Conservation (phyloP, 2,888 invertebrate species). For the Holacanthella duospinosa region DNA sequence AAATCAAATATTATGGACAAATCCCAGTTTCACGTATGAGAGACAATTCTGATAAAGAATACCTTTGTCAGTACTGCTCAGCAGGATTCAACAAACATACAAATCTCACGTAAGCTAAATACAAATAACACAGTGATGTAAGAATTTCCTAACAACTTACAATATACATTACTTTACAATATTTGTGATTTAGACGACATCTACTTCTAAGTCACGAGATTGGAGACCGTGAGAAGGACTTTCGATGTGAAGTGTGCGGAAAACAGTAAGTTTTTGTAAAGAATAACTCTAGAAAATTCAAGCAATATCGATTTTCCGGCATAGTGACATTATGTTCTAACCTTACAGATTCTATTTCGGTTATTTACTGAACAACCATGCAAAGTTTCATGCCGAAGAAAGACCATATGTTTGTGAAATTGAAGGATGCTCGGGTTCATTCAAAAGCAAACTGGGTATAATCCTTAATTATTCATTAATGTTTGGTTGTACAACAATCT, state of each 20-base stretch:
- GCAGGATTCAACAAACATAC: background rate
- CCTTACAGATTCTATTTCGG: background rate
- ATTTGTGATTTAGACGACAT: background rate
- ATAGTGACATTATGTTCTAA: background rate
- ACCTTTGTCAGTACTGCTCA: background rate
- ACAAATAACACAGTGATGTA: background rate
- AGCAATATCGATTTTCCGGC: too few relatives aligned
- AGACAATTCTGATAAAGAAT: background rate
- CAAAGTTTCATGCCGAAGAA: background rate
- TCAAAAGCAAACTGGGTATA: background rate
- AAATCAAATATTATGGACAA: background rate
- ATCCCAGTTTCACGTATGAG: background rate
- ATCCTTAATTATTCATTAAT: background rate
- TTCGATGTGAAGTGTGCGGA: background rate
- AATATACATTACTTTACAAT: too few relatives aligned
- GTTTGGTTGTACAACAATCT: too few relatives aligned
- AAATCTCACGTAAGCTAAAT: background rate
- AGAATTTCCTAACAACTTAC: too few relatives aligned
- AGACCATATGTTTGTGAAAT: background rate
- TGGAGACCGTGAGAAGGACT: background rate
- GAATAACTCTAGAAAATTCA: too few relatives aligned
- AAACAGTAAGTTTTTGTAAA: background rate
- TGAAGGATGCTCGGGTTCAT: background rate
- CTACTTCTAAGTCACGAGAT: background rate
- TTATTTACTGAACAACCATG: background rate